Percentiles rank a stretch among this genome's conserved stretches.
Conservation (phyloP, 2,113 vertebrate species). For the Platysteira castanea region DNA sequence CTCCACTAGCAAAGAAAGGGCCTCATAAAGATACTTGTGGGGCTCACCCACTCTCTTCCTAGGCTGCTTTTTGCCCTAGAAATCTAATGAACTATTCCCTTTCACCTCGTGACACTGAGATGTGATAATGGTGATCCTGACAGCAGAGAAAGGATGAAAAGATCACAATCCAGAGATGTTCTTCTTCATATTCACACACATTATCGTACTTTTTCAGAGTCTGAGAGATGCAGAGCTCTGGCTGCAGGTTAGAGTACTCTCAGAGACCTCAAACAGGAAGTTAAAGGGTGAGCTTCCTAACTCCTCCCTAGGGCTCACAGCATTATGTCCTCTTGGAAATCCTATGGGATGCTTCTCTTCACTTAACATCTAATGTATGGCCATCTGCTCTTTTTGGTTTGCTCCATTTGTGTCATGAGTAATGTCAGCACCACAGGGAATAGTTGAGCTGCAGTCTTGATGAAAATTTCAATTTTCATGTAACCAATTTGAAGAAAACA, state of each 20-base stretch:
- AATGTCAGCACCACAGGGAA: not conserved
- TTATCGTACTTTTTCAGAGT: not conserved
- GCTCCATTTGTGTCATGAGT: not conserved
- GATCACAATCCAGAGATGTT: not conserved
- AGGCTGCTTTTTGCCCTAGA: not conserved
- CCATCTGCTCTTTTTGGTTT: not conserved
- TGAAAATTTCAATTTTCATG: not conserved
- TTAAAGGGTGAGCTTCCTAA: not conserved
- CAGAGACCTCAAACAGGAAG: not conserved
- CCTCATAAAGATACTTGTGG: not conserved
- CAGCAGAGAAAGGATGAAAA: not conserved
- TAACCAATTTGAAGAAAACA: not conserved
- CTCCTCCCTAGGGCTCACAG: not conserved
- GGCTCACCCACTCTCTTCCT: not conserved
- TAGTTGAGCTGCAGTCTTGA: not conserved
- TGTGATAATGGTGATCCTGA: not conserved
- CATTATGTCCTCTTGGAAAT: not conserved
- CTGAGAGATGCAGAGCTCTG: not conserved
- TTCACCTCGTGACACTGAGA: not conserved
- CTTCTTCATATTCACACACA: not conserved
- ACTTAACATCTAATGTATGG: not conserved
- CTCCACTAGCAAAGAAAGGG: not conserved
- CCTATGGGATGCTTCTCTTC: not conserved
- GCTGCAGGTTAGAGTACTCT: not conserved
- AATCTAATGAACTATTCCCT: not conserved